Percentiles rank a stretch among this genome's conserved stretches.
phyloP scores from a whole-genome alignment of 2,113 vertebrate species.

The Zosterops borbonicus region DNA sequence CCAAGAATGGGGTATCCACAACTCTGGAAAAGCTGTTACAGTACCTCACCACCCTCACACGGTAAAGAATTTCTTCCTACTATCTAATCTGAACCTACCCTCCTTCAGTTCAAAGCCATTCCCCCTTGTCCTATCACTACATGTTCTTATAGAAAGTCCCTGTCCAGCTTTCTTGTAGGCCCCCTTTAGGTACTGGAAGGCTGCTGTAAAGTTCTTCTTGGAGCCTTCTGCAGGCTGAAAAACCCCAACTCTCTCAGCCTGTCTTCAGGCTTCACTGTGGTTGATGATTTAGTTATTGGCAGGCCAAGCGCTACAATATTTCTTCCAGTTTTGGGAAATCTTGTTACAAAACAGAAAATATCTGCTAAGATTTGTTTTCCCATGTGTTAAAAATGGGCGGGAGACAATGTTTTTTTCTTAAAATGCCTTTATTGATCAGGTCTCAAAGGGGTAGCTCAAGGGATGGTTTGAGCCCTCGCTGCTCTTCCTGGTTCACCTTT shows the following conservation, averaged over 20 bases:
- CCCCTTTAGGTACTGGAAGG: not conserved
- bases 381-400: no score
- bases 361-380: not conserved
- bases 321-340: not conserved
- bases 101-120: not conserved
- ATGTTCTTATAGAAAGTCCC: not conserved
- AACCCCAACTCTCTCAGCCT: not conserved
- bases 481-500: no score
- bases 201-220: not conserved
- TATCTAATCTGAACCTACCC: not conserved
- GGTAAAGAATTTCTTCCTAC: not conserved
- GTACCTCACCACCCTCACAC: not conserved
- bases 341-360: not conserved
- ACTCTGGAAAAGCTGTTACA: not conserved
- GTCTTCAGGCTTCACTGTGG: not conserved
- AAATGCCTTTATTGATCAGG: no score
- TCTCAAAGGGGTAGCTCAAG: no score
- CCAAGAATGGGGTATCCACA: not conserved
- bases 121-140: not conserved
- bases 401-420: no score
- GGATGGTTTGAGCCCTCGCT: no score
- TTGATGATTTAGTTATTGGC: not conserved
- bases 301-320: not conserved
- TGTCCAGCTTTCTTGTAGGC: not conserved
- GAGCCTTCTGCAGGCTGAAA: not conserved